Base-by-base conservation (phyloP, 1,140 invertebrate genomes). In the Hyphantria cunea region DNA sequence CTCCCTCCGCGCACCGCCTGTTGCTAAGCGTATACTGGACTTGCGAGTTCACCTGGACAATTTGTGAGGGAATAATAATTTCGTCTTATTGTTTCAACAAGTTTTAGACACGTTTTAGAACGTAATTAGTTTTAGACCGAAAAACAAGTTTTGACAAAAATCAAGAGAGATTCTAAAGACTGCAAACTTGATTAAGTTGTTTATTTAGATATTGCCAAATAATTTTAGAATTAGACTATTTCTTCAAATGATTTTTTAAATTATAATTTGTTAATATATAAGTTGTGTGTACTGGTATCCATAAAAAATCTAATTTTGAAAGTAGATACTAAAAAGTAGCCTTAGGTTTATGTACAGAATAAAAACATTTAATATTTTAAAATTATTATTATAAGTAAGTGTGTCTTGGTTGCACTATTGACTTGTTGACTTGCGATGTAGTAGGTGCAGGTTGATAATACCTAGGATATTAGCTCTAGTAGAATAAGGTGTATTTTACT, bases 11-110 rank as follows among this genome's bases (percentile, higher is more conserved):
- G 12, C 64, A n/a, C 6, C 56, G 14, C 25, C 58, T 41, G 69
- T 77, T 77, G 71, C 71, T 52, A 73, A 34, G 74, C 58, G 56
- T 61, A 55, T 55, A 70, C 64, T 64, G 55, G 52, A 65, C 66
- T 70, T 55, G 37, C 45, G 33, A 56, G 17, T 25, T 25, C 5
- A 58, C 10, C 33, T 31, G 31, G 33, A 11, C 25, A n/a, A 31
- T 45, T 42, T 14, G 17, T 45, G 5, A 0, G 3, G 14, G 45
- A 8, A 47, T 47, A 10, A 47, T 47, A 17, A 10, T 17, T 15
- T 15, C 10, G 33, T 34, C 6, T 34, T 9, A 9, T 39, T n/a
- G n/a, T 39, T 39, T 39, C 37, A 39, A 39, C 37, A 0, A 39
- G 0, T 39, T 39, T 39, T 10, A 39, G 37, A 39, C n/a, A 39